Percentiles rank a stretch among this genome's conserved stretches.
Conservation (phyloP, 2,888 invertebrate genomes). For the Halictus ligatus region DNA sequence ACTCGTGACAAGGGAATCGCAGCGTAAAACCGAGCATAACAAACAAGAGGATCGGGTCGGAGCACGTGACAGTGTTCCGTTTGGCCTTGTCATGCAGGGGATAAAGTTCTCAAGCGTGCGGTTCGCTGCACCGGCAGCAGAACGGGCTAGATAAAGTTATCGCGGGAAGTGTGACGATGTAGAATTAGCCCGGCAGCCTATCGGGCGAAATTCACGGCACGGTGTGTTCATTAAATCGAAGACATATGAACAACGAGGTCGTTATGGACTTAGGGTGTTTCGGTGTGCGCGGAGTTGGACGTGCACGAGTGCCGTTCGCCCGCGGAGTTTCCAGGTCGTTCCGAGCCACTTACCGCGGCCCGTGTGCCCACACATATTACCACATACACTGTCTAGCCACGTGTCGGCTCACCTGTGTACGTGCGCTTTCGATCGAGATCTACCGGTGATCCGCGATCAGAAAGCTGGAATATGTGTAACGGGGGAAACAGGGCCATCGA, state of each 20-base stretch:
- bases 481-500: conserved; percentile 46
- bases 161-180: conserved; percentile 3
- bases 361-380: not conserved
- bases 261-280: conserved; percentile 28
- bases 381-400: not conserved
- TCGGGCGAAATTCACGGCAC: conserved; percentile 24
- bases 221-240: conserved; percentile 35
- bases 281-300: not conserved
- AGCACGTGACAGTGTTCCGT: not conserved
- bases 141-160: conserved; percentile 12
- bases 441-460: conserved; percentile 28
- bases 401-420: not conserved
- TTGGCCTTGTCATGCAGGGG: not conserved
- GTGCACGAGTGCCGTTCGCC: not conserved
- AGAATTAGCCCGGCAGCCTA: conserved; percentile 7
- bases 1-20: not conserved
- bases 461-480: conserved; percentile 29
- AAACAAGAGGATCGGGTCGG: not conserved
- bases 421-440: conserved; percentile 33
- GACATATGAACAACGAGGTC: conserved; percentile 36
- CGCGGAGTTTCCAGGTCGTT: conserved; percentile 44
- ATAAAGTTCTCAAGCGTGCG: conserved; percentile 7
- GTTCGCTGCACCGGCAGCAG: not conserved
- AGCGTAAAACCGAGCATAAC: not conserved
- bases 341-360: conserved; percentile 25